Base-by-base conservation (phyloP, 2,888 invertebrate species). In the Gnatocerus cornutus region DNA sequence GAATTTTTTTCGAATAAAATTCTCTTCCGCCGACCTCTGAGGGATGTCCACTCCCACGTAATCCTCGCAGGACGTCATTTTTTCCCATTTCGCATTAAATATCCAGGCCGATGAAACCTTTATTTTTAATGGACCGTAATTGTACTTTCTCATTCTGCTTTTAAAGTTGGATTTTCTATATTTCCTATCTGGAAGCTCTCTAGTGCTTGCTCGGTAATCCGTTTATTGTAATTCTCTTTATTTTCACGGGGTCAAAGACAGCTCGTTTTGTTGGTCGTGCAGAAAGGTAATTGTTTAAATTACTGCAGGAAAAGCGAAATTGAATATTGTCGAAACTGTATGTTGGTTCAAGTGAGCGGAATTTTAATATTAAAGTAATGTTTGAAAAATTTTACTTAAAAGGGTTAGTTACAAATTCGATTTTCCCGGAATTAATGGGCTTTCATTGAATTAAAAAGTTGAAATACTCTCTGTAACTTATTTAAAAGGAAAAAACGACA, bases 121-220 rank as follows among this genome's bases (percentile, higher is more conserved):
- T 53, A 53, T 53, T 13, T 53, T 37, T 53, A 53, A 53, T 53
- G 53, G 16, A 37, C 33, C 7, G 7, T 53, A 37, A 33, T 53
- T 53, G 53, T 13, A 37, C 33, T 33, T 50, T 53, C 14, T 53
- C 6, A 14, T 53, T n/a, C 37, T 53, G 29, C n/a, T 29, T 53
- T 53, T 29, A 50, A 53, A 53, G 27, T 53, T 37, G 13, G 10
- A 7, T n/a, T n/a, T 27, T 27, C 29, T 27, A 29, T 50, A 50
- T 50, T 50, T 29, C 3, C 27, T 50, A 27, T n/a, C 29, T 27
- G 9, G 48, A 50, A 50, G 21, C 48, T 10, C n/a, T 9, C 8
- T 10, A 27, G 5, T 10, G 21, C 48, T n/a, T n/a, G 7, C 27
- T n/a, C 14, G n/a, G 1, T 13, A 50, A 50, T 50, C 48, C 29